phyloP scores from a whole-genome alignment of 2,888 invertebrate genomes.

The Ecliptopera silaceata region DNA sequence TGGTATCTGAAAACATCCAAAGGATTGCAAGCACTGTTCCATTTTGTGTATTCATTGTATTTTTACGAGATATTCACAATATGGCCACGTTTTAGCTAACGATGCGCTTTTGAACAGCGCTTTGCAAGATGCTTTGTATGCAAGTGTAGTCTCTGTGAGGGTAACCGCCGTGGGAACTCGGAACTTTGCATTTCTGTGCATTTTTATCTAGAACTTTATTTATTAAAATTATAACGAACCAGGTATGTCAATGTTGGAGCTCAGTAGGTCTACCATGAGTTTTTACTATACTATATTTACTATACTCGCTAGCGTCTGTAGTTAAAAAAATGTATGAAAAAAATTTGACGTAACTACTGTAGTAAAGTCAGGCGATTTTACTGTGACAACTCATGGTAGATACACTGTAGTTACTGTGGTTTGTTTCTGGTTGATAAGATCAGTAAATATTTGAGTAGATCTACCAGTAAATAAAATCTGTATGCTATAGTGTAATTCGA shows the following conservation, averaged over 20 bases:
- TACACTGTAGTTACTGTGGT: not conserved
- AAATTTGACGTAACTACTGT: too few relatives aligned
- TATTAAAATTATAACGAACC: not conserved
- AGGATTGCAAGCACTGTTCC: conserved; percentile 33
- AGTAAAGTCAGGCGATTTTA: too few relatives aligned
- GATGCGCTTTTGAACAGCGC: conserved; percentile 26
- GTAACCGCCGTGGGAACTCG: conserved; percentile 8
- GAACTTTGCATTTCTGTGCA: not conserved
- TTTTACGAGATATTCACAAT: conserved; percentile 38
- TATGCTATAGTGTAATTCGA: conserved; percentile 1
- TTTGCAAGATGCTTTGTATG: conserved; percentile 14
- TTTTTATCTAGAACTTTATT: not conserved
- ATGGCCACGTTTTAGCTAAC: conserved; percentile 36
- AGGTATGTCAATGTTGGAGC: too few relatives aligned
- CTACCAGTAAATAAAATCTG: not conserved
- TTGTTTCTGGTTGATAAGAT: not conserved
- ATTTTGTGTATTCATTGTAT: conserved; percentile 41
- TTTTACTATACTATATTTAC: too few relatives aligned
- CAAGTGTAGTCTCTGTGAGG: conserved; percentile 3
- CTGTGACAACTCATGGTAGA: too few relatives aligned
- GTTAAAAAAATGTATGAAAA: too few relatives aligned
- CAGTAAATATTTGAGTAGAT: not conserved
- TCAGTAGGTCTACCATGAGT: too few relatives aligned
- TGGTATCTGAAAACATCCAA: not conserved
- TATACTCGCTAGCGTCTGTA: too few relatives aligned